A percentile compares a stretch with the other conserved stretches of the same genome.
phyloP scores from a whole-genome alignment of 1,140 invertebrate genomes.

The Palaemon carinicauda region DNA sequence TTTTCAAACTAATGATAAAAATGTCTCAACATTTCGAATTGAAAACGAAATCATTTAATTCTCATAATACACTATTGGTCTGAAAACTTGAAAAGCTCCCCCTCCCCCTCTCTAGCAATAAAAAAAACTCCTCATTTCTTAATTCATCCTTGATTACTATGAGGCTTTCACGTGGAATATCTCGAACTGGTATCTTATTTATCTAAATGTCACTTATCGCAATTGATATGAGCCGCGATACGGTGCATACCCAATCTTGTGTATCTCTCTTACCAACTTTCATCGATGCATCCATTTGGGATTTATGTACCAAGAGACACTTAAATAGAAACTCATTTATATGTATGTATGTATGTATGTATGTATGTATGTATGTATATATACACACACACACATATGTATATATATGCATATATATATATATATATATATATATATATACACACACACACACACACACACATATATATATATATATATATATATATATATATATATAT shows the following conservation, averaged over 20 bases:
- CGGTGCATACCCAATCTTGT: not conserved
- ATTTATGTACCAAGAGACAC: not conserved
- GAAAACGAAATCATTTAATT: too few relatives aligned
- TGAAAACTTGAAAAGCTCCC: not conserved
- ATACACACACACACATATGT: too few relatives aligned
- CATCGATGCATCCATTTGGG: not conserved
- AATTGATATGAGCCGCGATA: not conserved
- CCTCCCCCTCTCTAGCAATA: not conserved
- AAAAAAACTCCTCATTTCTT: too few relatives aligned
- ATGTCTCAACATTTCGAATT: too few relatives aligned
- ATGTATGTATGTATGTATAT: conserved; percentile 4
- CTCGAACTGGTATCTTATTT: too few relatives aligned
- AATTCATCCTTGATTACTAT: not conserved
- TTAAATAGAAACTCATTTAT: not conserved
- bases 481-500: conserved; percentile 9
- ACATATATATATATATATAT: conserved; percentile 9
- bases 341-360: conserved; percentile 9
- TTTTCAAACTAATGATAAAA: too few relatives aligned
- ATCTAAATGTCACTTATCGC: too few relatives aligned
- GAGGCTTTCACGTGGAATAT: too few relatives aligned
- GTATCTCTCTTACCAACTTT: not conserved
- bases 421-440: conserved; percentile 9
- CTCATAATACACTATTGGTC: too few relatives aligned
- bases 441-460: not conserved
- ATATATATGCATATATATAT: conserved; percentile 9